Base-by-base conservation (phyloP, 2,797 vertebrate genomes). In the Muscicapa comitata region DNA sequence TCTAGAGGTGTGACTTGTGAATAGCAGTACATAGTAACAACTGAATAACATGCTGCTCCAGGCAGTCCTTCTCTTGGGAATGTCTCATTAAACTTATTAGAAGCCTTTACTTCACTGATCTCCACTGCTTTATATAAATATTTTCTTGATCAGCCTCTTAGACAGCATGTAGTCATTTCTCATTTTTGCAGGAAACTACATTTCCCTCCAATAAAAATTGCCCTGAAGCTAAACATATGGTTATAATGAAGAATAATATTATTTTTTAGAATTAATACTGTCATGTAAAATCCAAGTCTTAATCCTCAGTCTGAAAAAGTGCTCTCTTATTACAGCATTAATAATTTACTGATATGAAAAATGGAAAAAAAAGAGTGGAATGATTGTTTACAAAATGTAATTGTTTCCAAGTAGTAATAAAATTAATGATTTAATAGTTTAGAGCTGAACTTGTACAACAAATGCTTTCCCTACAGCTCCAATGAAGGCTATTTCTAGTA, bases 191-290 rank as follows among this genome's bases (percentile, higher is more conserved):
- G 89, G 92, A 94, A 94, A 96, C 89, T 82, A 55, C 75, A 82
- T 94, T 97, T 96, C 83, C 63, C 54, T 93, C 67, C 84, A 92
- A 85, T 92, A 93, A 96, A 95, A 94, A 80, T 35, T 85, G 80
- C 90, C 92, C 80, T 88, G 78, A 50, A 96, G 88, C 50, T 77
- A 91, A 95, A 94, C 93, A 93, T 92, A 87, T 95, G 93, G 77
- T 96, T 87, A 58, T 79, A 92, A 87, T 96, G 78, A 84, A 78
- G 77, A 91, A 84, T 54, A 84, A 88, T 86, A 88, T 71, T 94
- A 70, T 80, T 90, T 93, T 96, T 94, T 70, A 92, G 86, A 90
- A 88, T 94, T 95, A 92, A 90, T 84, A 62, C 29, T 92, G 83
- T 90, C 93, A 89, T 88, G 90, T 92, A 94, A 95, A 95, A 95